Percentiles rank a stretch among this genome's conserved stretches.
Conservation (phyloP, 2,113 vertebrate genomes). For the Seriola aureovittata region DNA sequence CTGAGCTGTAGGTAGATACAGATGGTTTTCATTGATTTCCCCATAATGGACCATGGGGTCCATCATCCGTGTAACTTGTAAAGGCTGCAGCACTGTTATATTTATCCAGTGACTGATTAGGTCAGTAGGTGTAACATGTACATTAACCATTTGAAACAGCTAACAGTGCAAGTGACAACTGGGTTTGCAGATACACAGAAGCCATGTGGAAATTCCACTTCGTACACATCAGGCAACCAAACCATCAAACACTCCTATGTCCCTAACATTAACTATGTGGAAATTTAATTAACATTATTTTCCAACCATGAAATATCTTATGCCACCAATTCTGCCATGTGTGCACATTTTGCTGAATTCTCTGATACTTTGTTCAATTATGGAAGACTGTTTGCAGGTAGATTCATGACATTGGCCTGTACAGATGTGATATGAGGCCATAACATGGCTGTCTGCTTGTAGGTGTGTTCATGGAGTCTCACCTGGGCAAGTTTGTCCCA, state of each 20-base stretch:
- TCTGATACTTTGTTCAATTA: not conserved
- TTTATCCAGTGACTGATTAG: not conserved
- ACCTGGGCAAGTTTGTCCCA: constrained; percentile 44
- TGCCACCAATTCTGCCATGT: not conserved
- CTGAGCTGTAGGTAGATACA: constrained; percentile 19
- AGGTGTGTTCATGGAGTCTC: constrained; percentile 63
- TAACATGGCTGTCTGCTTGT: constrained; percentile 34
- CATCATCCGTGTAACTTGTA: not conserved
- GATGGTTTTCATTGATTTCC: constrained; percentile 13
- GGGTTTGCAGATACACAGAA: not conserved
- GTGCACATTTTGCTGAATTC: not conserved
- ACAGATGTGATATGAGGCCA: not conserved
- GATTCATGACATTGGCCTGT: not conserved
- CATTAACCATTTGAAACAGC: not conserved
- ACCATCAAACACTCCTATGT: not conserved
- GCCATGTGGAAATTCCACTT: not conserved
- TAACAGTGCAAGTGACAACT: not conserved
- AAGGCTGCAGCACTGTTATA: not conserved
- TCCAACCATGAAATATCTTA: not conserved
- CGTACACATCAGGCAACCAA: not conserved
- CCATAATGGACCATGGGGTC: not conserved
- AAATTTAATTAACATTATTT: not conserved
- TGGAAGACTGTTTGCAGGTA: not conserved
- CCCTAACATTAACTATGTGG: not conserved
- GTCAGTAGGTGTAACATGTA: not conserved